Evolutionary conservation across 1,140 invertebrate genomes (phyloP).

Genomic region (Bilobella aurantiaca): DNA sequence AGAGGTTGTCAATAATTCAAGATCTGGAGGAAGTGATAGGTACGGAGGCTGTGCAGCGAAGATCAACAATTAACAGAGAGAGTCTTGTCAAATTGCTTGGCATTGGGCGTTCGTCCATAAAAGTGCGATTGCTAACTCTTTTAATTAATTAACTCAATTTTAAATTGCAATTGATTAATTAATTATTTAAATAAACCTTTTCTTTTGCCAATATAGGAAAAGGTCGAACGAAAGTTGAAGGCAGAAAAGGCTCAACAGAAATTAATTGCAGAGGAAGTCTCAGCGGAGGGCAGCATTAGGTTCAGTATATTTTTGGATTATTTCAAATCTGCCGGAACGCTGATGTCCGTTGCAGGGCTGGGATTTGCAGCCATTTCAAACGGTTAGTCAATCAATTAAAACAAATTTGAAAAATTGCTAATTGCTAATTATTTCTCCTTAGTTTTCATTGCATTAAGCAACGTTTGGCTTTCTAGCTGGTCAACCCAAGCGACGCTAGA

Average conservation of each 20-base stretch:
- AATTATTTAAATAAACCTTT: no score
- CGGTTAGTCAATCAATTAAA: slow-evolving; percentile 27
- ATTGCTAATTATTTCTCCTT: slow-evolving; percentile 46
- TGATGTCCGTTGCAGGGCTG: slow-evolving; percentile 38
- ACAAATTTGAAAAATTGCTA: slow-evolving; percentile 20
- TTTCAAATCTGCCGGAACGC: slow-evolving; percentile 41
- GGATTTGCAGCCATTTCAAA: slow-evolving; percentile 37
- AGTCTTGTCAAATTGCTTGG: slow-evolving; percentile 22
- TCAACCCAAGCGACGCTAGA: slow-evolving; percentile 54
- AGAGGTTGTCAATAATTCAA: slow-evolving; percentile 17
- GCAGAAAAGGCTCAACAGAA: neutral
- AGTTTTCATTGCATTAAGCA: slow-evolving; percentile 74
- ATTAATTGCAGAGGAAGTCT: slow-evolving; percentile 74
- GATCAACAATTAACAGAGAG: neutral
- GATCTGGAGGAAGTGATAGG: slow-evolving; percentile 33
- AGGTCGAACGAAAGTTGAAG: neutral
- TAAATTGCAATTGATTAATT: no score
- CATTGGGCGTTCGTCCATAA: neutral
- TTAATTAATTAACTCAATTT: no score
- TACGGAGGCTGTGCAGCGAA: slow-evolving; percentile 17
- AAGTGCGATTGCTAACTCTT: no score
- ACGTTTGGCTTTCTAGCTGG: slow-evolving; percentile 86
- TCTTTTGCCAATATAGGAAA: neutral
- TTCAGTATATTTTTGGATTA: slow-evolving; percentile 68
- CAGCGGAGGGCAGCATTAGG: slow-evolving; percentile 83